These are phyloP conservation scores for Halocynthia aurantium DNA, from an alignment of 23 tunicate genomes.

Conservation along the genomic window DNA sequence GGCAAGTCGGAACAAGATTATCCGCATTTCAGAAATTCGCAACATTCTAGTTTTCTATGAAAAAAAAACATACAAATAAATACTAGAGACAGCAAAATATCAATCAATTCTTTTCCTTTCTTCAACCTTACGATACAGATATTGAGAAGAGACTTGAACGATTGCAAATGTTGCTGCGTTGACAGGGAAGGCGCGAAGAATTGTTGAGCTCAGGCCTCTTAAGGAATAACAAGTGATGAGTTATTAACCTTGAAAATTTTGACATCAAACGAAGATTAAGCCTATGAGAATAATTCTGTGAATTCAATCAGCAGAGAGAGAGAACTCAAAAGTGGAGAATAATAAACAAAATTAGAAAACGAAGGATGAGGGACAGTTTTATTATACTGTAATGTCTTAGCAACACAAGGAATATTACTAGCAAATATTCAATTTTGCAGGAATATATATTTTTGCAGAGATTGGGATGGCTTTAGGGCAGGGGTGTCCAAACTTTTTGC, in stretches of 20 bases:
- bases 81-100: background rate
- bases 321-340: background rate
- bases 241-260: background rate
- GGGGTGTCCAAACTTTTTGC: no score
- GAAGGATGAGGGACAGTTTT: no score
- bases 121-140: conserved; percentile 13
- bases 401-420: no score
- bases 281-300: background rate
- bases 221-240: conserved; percentile 1
- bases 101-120: background rate
- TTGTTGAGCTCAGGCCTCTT: conserved; percentile 69
- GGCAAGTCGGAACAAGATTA: no score
- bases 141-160: conserved; percentile 51
- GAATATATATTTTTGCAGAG: no score
- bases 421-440: no score
- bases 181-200: conserved; percentile 85
- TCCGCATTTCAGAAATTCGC: no score
- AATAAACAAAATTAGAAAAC: no score
- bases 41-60: no score
- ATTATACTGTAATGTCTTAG: no score
- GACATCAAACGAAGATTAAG: background rate
- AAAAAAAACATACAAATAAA: no score
- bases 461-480: no score
- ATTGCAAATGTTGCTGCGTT: conserved; percentile 89
- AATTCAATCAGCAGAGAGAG: conserved; percentile 3